phyloP scores from a whole-genome alignment of 2,888 invertebrate species.

The Xestoiulus laeticollis region DNA sequence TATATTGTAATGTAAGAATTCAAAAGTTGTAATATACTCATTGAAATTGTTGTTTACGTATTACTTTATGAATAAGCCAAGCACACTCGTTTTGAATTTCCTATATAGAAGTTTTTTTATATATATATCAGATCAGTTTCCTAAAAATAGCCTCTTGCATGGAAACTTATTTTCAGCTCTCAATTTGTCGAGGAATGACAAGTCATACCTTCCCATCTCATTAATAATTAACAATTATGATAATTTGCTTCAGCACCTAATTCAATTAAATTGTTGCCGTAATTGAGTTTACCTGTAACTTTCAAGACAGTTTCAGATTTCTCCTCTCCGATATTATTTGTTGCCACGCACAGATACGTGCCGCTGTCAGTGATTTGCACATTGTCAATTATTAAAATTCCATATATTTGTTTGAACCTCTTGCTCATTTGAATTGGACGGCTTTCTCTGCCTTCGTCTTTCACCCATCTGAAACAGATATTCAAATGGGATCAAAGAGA shows the following conservation, averaged over 20 bases:
- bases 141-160: neutral
- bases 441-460: conserved; percentile 51
- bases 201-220: neutral
- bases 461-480: conserved; percentile 50
- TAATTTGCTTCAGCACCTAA: conserved; percentile 15
- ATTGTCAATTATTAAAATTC: conserved; percentile 53
- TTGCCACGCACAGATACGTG: conserved; percentile 92
- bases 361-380: conserved; percentile 84
- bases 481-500: neutral
- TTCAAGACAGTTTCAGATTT: conserved; percentile 91
- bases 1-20: too few relatives aligned
- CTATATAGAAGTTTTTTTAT: too few relatives aligned
- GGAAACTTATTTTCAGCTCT: neutral
- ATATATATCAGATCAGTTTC: too few relatives aligned
- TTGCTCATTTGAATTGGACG: conserved; percentile 39
- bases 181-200: neutral
- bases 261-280: neutral
- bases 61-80: too few relatives aligned
- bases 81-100: too few relatives aligned
- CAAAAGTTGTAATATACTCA: too few relatives aligned
- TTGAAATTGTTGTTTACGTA: too few relatives aligned
- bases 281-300: conserved; percentile 73
- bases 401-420: conserved; percentile 44
- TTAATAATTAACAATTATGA: conserved; percentile 14
- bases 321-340: conserved; percentile 91